A percentile compares a stretch with the other conserved stretches of the same genome.
These are phyloP conservation scores for Benitochromis conjunctus DNA, from an alignment of 2,113 vertebrate genomes.

Conservation along the genomic window DNA sequence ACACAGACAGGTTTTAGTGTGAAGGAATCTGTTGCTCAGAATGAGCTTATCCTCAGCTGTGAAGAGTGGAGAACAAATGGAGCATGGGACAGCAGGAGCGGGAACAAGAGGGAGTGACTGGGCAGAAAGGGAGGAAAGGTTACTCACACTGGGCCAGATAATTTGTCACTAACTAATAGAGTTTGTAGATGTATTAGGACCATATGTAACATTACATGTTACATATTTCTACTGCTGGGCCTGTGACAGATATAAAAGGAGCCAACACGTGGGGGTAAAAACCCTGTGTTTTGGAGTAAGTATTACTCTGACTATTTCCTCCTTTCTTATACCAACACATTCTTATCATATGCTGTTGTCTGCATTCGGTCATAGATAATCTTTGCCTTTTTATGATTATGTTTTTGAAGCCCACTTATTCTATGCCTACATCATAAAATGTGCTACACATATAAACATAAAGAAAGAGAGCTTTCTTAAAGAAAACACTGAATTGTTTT, in stretches of 20 bases:
- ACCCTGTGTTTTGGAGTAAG: background rate
- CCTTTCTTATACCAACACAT: background rate
- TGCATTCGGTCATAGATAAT: background rate
- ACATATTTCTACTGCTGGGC: background rate
- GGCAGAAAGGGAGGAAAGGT: background rate
- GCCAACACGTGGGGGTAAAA: background rate
- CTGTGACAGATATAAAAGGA: background rate
- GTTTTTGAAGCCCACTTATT: background rate
- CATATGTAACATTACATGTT: background rate
- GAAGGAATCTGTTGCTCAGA: slow-evolving; percentile 66
- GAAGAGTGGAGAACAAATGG: slow-evolving; percentile 48
- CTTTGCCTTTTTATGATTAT: background rate
- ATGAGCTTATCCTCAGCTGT: slow-evolving; percentile 47
- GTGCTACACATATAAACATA: background rate
- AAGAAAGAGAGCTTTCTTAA: background rate
- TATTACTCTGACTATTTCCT: background rate
- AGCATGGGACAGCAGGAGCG: slow-evolving; percentile 30
- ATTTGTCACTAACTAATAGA: background rate
- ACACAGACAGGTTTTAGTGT: slow-evolving; percentile 69
- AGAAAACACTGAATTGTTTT: background rate
- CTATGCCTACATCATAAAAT: background rate
- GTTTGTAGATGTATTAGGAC: background rate
- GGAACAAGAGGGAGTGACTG: background rate
- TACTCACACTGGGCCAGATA: background rate
- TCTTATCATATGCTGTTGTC: background rate